Evolutionary conservation across 2,113 vertebrate species (phyloP).

Genomic region (Neoarius graeffei): DNA sequence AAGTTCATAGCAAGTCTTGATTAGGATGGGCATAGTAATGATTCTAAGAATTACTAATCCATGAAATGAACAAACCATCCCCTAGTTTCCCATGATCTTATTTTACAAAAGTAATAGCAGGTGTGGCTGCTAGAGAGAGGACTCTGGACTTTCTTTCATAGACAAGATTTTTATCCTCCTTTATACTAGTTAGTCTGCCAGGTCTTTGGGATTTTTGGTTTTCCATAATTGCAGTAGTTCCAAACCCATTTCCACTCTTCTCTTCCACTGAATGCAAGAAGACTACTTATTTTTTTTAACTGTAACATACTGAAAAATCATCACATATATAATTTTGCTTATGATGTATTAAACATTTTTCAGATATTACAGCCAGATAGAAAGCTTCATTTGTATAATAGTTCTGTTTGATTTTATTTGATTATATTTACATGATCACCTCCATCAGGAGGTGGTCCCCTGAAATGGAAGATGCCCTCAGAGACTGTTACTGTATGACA

Average conservation of each 20-base stretch:
- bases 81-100: slow-evolving; percentile 6
- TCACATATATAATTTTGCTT: background rate
- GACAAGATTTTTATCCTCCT: background rate
- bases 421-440: background rate
- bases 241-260: background rate
- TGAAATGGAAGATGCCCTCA: no score
- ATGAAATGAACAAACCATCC: background rate
- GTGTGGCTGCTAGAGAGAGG: slow-evolving; percentile 21
- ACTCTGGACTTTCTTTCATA: background rate
- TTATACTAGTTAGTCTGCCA: background rate
- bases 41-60: slow-evolving; percentile 11
- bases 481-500: no score
- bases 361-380: background rate
- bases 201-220: slow-evolving; percentile 7
- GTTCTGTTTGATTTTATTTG: background rate
- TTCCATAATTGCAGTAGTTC: background rate
- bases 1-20: slow-evolving; percentile 32
- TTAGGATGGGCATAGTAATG: slow-evolving; percentile 26
- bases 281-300: background rate
- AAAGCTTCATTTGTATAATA: background rate
- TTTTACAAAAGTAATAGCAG: background rate
- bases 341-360: background rate
- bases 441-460: no score
- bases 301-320: background rate
- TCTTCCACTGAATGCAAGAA: background rate